These are phyloP conservation scores for Lithophane ornitopus DNA, from an alignment of 2,888 invertebrate genomes.

Conservation along the genomic window DNA sequence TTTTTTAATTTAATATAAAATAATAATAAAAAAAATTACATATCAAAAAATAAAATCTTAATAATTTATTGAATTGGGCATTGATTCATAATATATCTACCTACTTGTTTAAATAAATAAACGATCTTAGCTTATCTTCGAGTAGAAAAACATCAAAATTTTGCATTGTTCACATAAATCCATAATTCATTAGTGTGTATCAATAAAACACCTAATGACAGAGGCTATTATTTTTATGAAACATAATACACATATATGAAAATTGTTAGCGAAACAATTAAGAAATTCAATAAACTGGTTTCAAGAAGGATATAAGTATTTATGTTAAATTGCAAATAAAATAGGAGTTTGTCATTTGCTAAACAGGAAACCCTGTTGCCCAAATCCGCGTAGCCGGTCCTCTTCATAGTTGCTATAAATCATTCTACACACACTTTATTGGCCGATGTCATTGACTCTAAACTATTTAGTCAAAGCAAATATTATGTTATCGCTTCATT, in stretches of 20 bases:
- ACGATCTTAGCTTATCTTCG: too few relatives aligned
- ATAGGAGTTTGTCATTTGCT: neutral
- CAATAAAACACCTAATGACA: neutral
- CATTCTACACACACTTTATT: neutral
- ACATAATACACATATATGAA: neutral
- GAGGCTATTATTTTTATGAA: neutral
- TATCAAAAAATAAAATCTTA: too few relatives aligned
- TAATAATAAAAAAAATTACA: too few relatives aligned
- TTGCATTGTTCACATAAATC: neutral
- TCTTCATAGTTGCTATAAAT: neutral
- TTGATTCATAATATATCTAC: neutral
- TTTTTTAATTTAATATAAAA: too few relatives aligned
- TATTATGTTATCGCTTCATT: too few relatives aligned
- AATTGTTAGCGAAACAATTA: too few relatives aligned
- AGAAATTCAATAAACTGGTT: too few relatives aligned
- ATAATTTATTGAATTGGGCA: neutral
- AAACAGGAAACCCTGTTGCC: conserved; percentile 6
- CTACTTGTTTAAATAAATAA: neutral
- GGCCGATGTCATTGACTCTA: neutral
- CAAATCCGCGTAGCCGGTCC: conserved; percentile 5
- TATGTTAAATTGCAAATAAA: neutral
- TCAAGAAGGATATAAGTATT: neutral
- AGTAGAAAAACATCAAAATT: neutral
- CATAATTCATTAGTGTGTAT: neutral
- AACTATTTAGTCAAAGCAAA: too few relatives aligned